Percentiles rank a stretch among this genome's conserved stretches.
phyloP scores from a whole-genome alignment of 2,113 vertebrate genomes.

The Carassius auratus region DNA sequence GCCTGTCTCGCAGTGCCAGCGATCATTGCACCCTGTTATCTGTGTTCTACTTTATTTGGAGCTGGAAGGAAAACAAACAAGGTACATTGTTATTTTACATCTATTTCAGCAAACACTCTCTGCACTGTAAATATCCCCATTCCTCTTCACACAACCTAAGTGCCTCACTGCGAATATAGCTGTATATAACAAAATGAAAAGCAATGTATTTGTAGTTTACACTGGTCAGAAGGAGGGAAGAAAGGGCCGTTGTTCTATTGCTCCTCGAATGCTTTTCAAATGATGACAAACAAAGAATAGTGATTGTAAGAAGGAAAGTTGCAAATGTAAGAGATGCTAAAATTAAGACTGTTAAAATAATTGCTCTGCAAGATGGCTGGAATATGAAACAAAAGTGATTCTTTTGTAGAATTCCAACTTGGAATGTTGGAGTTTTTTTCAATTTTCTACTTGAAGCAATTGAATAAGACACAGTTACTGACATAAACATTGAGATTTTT shows the following conservation, averaged over 20 bases:
- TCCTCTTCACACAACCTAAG: constrained; percentile 32
- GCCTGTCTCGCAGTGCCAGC: not conserved
- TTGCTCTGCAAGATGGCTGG: not conserved
- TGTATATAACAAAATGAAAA: constrained; percentile 46
- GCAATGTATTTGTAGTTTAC: constrained; percentile 25
- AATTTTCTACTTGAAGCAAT: not conserved
- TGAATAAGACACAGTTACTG: not conserved
- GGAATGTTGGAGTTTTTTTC: not conserved
- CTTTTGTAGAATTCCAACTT: not conserved
- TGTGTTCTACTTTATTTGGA: constrained; percentile 34
- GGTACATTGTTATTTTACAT: constrained; percentile 37
- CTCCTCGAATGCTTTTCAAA: constrained; percentile 10
- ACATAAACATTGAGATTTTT: not conserved
- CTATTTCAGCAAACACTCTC: not conserved
- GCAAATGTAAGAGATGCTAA: constrained; percentile 1
- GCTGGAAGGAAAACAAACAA: constrained; percentile 45
- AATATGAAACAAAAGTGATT: not conserved
- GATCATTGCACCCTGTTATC: constrained; percentile 36
- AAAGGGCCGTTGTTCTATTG: not conserved
- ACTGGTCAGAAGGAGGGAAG: constrained; percentile 33
- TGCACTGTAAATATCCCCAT: constrained; percentile 17
- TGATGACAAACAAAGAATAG: not conserved
- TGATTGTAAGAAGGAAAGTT: constrained; percentile 27
- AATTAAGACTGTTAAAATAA: not conserved
- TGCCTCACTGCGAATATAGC: not conserved